Conservation (phyloP, 2,113 vertebrate species). For the Jacana jacana region DNA sequence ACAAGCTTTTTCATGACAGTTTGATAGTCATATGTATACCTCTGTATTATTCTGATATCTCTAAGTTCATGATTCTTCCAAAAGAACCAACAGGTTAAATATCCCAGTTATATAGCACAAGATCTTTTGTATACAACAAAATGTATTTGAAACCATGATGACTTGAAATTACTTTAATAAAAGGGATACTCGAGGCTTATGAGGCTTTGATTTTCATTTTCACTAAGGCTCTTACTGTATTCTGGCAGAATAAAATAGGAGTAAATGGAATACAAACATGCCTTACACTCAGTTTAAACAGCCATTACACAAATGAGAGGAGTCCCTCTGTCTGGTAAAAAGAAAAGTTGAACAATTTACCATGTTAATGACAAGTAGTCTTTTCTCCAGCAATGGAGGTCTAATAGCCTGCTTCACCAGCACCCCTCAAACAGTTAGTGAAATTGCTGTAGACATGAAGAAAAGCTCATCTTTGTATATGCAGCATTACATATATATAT, state of each 20-base stretch:
- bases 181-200: not conserved
- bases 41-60: not conserved
- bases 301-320: constrained; percentile 10
- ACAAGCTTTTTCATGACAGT: not conserved
- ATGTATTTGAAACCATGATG: not conserved
- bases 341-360: not conserved
- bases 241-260: not conserved
- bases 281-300: not conserved
- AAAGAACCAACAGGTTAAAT: not conserved
- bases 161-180: constrained; percentile 4
- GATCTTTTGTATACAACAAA: not conserved
- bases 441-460: not conserved
- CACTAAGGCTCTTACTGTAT: not conserved
- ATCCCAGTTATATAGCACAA: constrained; percentile 1
- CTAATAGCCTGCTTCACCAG: not conserved
- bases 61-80: not conserved
- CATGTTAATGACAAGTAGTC: not conserved
- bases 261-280: not conserved
- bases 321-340: not conserved
- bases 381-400: not conserved
- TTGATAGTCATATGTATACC: constrained; percentile 2
- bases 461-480: not conserved
- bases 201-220: constrained; percentile 39
- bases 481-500: not conserved
- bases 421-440: not conserved